phyloP scores from a whole-genome alignment of 2,113 vertebrate genomes.

The Callospermophilus lateralis region DNA sequence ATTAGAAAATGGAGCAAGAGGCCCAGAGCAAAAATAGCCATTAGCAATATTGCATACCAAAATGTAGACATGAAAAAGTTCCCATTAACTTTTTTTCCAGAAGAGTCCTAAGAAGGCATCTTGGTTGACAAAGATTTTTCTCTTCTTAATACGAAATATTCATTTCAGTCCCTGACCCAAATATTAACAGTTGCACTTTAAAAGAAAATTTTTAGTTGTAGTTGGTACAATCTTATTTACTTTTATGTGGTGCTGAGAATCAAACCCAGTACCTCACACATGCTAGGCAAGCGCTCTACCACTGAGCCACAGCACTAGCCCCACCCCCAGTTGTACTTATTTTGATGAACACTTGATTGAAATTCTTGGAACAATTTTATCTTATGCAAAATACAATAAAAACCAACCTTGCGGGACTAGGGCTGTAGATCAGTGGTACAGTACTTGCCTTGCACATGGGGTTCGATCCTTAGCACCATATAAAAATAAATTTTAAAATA shows the following conservation, averaged over 20 bases:
- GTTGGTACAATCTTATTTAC: too few species aligned
- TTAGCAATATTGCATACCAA: slow-evolving; percentile 51
- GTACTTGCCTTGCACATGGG: too few species aligned
- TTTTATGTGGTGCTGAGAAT: too few species aligned
- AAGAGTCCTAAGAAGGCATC: neutral
- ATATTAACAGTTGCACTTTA: slow-evolving; percentile 47
- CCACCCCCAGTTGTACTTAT: neutral
- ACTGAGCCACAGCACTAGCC: too few species aligned
- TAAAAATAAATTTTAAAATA: too few species aligned
- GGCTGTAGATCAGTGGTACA: too few species aligned
- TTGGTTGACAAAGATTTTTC: neutral
- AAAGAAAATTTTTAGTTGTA: too few species aligned
- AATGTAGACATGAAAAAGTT: slow-evolving; percentile 50
- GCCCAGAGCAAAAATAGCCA: slow-evolving; percentile 31
- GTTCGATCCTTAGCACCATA: too few species aligned
- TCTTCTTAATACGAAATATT: neutral
- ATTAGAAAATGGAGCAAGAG: slow-evolving; percentile 61
- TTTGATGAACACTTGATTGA: slow-evolving; percentile 37
- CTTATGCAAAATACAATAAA: slow-evolving; percentile 26
- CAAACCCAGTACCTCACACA: too few species aligned
- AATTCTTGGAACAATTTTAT: slow-evolving; percentile 57
- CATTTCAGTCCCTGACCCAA: slow-evolving; percentile 37
- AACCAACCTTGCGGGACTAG: neutral
- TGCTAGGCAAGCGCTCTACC: too few species aligned
- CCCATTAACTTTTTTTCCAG: neutral